These are phyloP conservation scores for Donacobius atricapilla DNA, from an alignment of 2,113 vertebrate species.

Conservation along the genomic window DNA sequence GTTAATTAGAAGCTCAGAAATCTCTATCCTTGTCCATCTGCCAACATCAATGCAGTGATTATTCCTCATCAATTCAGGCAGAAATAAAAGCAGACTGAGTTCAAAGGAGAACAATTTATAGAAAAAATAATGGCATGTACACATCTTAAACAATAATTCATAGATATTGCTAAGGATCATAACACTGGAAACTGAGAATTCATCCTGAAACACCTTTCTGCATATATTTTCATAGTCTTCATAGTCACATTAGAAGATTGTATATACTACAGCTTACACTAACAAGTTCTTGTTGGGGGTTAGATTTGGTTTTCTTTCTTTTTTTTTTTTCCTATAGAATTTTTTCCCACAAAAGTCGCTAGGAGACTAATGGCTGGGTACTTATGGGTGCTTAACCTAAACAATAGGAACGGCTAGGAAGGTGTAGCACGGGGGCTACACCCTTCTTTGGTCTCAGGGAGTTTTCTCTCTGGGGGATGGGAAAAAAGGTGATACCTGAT, in stretches of 20 bases:
- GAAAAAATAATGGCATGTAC: background rate
- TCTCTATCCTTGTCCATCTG: background rate
- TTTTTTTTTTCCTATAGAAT: no score
- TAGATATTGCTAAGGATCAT: background rate
- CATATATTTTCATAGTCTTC: background rate
- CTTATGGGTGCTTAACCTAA: no score
- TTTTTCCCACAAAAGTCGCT: no score
- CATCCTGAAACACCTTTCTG: background rate
- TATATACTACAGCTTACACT: background rate
- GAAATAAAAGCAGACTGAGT: background rate
- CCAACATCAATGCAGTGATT: background rate
- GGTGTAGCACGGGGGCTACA: no score
- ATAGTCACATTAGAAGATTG: background rate
- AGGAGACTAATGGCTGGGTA: no score
- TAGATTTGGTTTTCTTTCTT: no score
- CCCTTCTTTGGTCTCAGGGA: no score
- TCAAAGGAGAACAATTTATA: background rate
- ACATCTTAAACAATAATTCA: background rate
- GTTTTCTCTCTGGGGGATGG: no score
- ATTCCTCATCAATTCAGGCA: background rate
- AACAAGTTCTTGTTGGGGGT: no score
- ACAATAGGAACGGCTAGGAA: no score
- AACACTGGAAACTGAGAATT: background rate
- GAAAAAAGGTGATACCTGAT: no score
- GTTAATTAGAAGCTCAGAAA: background rate